Evolutionary conservation across 2,888 invertebrate genomes (phyloP).

Genomic region (Drosophila helvetica): DNA sequence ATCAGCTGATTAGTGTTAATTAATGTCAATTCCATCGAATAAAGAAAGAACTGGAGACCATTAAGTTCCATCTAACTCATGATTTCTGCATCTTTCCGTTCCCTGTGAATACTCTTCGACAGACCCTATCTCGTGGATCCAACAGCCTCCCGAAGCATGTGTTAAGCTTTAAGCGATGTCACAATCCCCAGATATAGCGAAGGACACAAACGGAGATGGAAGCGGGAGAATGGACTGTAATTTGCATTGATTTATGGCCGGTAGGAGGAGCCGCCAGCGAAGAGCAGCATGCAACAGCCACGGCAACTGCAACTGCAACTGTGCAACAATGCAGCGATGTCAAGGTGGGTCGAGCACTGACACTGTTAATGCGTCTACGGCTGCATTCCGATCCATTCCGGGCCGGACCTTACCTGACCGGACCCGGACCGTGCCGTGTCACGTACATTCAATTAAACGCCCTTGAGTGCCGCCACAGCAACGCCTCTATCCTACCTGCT

Average conservation of each 20-base stretch:
- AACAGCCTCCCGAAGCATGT: conserved; percentile 41
- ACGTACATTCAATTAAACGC: conserved; percentile 79
- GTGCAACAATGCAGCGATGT: conserved; percentile 58
- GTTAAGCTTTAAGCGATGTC: conserved; percentile 69
- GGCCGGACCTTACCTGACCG: background rate
- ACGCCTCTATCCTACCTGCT: conserved; percentile 37
- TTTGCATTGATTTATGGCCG: conserved; percentile 72
- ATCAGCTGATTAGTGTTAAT: too few species aligned
- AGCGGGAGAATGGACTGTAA: conserved; percentile 51
- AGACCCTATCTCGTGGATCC: conserved; percentile 11
- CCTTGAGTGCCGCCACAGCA: conserved; percentile 67
- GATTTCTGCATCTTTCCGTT: too few species aligned
- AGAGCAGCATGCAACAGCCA: conserved; percentile 23
- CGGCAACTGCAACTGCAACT: conserved; percentile 38
- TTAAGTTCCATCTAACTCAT: too few species aligned
- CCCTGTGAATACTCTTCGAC: background rate
- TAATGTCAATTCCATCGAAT: too few species aligned
- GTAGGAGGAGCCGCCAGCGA: conserved; percentile 17
- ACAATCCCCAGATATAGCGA: conserved; percentile 39
- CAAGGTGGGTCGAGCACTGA: conserved; percentile 67
- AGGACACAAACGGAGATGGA: conserved; percentile 8
- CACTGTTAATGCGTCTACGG: conserved; percentile 77
- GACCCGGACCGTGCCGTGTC: conserved; percentile 46
- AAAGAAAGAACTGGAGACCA: too few species aligned
- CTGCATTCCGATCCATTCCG: conserved; percentile 41